Percentiles rank a stretch among this genome's conserved stretches.
These are phyloP conservation scores for Oryzias javanicus DNA, from an alignment of 2,113 vertebrate genomes.

Conservation along the genomic window DNA sequence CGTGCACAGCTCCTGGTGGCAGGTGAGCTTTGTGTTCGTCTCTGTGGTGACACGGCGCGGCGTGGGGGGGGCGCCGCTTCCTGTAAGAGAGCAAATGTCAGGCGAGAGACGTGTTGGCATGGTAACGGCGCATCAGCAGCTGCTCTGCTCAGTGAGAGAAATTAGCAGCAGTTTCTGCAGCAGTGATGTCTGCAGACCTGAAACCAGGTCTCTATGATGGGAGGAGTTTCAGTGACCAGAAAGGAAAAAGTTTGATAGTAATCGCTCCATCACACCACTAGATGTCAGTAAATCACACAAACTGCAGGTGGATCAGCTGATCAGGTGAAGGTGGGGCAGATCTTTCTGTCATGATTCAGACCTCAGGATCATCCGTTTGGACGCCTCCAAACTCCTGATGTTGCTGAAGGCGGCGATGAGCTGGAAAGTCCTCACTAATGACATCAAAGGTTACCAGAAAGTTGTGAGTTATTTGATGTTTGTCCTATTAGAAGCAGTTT, in stretches of 20 bases:
- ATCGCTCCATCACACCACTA: too few relatives aligned
- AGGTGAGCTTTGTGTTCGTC: conserved; percentile 79
- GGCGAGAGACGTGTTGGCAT: conserved; percentile 34
- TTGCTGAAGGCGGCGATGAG: background rate
- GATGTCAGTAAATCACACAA: too few relatives aligned
- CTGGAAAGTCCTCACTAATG: background rate
- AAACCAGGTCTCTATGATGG: too few relatives aligned
- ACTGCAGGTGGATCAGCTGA: too few relatives aligned
- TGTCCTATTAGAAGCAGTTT: conserved; percentile 19
- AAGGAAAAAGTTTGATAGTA: too few relatives aligned
- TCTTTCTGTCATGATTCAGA: background rate
- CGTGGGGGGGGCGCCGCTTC: conserved; percentile 51
- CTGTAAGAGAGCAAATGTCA: conserved; percentile 47
- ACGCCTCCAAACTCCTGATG: background rate
- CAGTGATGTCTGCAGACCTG: too few relatives aligned
- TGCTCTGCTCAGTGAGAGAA: too few relatives aligned
- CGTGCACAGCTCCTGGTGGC: conserved; percentile 91
- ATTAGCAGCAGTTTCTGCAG: too few relatives aligned
- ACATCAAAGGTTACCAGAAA: background rate
- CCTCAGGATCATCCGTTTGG: background rate
- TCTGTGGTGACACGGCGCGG: conserved; percentile 51
- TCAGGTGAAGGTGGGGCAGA: too few relatives aligned
- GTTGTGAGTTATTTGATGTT: background rate
- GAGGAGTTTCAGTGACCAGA: too few relatives aligned
- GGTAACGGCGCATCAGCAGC: conserved; percentile 22